Conservation (phyloP, 2,888 invertebrate species). For the Drosophila cracens region DNA sequence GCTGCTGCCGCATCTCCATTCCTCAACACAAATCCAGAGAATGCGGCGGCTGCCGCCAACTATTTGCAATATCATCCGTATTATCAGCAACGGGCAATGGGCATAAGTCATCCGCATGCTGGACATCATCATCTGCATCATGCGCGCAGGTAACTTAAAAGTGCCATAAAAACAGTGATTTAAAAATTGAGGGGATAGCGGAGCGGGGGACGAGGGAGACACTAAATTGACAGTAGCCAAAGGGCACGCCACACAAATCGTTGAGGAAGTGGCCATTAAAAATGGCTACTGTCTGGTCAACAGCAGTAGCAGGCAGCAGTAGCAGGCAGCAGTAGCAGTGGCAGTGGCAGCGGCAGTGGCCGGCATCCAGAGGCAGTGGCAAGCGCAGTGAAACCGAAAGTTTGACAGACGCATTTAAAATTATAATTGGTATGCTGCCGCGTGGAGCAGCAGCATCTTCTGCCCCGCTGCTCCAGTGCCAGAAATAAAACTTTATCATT, state of each 20-base stretch:
- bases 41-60: constrained; percentile 41
- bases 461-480: constrained; percentile 18
- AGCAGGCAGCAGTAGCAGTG: background rate
- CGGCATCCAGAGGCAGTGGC: background rate
- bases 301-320: constrained; percentile 21
- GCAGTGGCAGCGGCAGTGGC: background rate
- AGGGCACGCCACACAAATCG: constrained; percentile 40
- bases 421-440: constrained; percentile 81
- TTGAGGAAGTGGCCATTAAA: constrained; percentile 47
- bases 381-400: constrained; percentile 53
- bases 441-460: constrained; percentile 16
- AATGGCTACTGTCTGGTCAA: constrained; percentile 56
- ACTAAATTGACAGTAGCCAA: constrained; percentile 38
- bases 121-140: constrained; percentile 50
- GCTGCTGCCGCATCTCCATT: constrained; percentile 72
- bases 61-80: constrained; percentile 76
- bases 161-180: constrained; percentile 42
- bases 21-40: constrained; percentile 52
- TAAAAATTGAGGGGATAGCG: background rate
- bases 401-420: constrained; percentile 80
- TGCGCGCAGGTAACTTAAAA: constrained; percentile 58
- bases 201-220: constrained; percentile 21
- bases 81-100: constrained; percentile 72
- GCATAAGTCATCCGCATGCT: constrained; percentile 51
- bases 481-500: constrained; percentile 65